These are phyloP conservation scores for Cabera pusaria DNA, from an alignment of 2,888 invertebrate genomes.

Conservation along the genomic window DNA sequence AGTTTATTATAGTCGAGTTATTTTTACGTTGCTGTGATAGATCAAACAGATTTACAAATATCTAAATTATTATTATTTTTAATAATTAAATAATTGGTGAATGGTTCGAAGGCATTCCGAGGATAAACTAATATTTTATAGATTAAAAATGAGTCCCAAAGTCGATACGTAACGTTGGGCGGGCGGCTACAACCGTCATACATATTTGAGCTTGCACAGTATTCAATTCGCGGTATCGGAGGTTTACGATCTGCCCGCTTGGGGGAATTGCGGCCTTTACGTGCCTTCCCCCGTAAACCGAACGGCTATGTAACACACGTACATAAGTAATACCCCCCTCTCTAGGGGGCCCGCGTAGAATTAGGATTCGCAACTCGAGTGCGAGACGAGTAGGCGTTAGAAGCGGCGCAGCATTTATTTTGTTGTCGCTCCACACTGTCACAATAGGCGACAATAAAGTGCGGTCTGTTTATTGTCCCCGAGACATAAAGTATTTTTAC, in stretches of 20 bases:
- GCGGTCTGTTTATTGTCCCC: conserved; percentile 22
- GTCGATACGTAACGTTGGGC: conserved; percentile 37
- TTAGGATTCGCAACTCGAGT: conserved; percentile 71
- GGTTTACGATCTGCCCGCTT: conserved; percentile 78
- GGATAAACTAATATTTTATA: too few species aligned
- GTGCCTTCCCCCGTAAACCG: conserved; percentile 64
- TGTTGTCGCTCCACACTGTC: conserved; percentile 31
- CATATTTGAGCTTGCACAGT: conserved; percentile 67
- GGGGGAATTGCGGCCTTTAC: conserved; percentile 77
- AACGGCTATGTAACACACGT: conserved; percentile 53
- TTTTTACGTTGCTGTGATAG: too few species aligned
- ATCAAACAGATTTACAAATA: too few species aligned
- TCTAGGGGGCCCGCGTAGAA: conserved; percentile 62
- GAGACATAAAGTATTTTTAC: conserved; percentile 19
- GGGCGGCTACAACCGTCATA: conserved; percentile 54
- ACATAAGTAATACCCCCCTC: conserved; percentile 67
- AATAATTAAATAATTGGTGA: too few species aligned
- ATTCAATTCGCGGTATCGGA: conserved; percentile 79
- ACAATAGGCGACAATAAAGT: conserved; percentile 24
- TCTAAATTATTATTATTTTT: too few species aligned
- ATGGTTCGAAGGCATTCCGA: too few species aligned
- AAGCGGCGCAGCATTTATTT: conserved; percentile 45
- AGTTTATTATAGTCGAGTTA: too few species aligned
- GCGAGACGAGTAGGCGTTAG: conserved; percentile 46
- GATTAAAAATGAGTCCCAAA: too few species aligned